Evolutionary conservation across 2,797 vertebrate genomes (phyloP).

Genomic region (Cirrhinus molitorella): DNA sequence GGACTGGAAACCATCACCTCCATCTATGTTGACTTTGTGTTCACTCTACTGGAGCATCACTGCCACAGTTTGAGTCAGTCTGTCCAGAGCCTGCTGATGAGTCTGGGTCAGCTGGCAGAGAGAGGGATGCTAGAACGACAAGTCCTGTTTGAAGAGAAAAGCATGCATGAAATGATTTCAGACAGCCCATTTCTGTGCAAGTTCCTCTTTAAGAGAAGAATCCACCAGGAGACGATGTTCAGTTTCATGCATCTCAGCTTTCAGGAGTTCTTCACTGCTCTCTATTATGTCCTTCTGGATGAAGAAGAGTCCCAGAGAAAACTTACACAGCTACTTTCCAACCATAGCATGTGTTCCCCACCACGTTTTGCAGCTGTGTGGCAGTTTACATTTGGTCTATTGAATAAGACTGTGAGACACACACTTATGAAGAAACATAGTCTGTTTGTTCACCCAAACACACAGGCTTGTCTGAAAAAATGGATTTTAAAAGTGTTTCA

Average conservation of each 20-base stretch:
- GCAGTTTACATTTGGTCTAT: background rate
- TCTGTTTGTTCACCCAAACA: background rate
- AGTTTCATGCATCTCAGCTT: constrained; percentile 58
- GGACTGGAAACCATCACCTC: constrained; percentile 40
- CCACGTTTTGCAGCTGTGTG: background rate
- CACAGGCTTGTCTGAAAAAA: background rate
- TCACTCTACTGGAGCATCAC: constrained; percentile 44
- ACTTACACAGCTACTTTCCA: background rate
- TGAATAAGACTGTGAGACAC: background rate
- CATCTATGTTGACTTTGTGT: constrained; percentile 50
- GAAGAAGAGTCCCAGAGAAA: background rate
- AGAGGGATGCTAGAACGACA: constrained; percentile 26
- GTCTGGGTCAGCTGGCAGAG: constrained; percentile 49
- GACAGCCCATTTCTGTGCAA: constrained; percentile 46
- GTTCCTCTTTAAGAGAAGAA: constrained; percentile 8
- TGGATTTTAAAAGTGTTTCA: background rate
- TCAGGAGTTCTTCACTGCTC: constrained; percentile 54
- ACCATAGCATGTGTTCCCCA: background rate
- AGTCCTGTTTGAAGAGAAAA: constrained; percentile 37
- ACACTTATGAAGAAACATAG: background rate
- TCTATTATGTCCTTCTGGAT: constrained; percentile 13
- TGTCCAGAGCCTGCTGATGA: constrained; percentile 15
- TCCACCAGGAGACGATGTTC: background rate
- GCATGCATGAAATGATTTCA: accelerated
- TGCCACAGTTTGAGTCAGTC: constrained; percentile 21